Percentiles rank a stretch among this genome's conserved stretches.
phyloP scores from a whole-genome alignment of 1,140 invertebrate species.

The Procambarus virginalis region DNA sequence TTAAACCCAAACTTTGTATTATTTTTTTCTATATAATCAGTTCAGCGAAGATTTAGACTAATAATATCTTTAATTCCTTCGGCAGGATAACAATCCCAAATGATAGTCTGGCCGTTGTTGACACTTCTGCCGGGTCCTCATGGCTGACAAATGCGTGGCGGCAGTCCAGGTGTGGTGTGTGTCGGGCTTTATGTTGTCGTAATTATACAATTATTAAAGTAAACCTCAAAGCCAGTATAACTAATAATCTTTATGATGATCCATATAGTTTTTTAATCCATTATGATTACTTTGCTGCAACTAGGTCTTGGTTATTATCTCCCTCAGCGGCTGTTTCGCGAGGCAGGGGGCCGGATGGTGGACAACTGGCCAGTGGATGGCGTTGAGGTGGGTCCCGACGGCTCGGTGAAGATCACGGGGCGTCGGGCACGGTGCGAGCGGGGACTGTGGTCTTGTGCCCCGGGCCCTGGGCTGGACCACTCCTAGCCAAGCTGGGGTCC shows the following conservation, averaged over 20 bases:
- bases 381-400: not conserved
- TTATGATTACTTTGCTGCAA: not conserved
- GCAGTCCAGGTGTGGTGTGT: conserved; percentile 34
- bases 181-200: not conserved
- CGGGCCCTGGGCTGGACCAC: conserved; percentile 27
- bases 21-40: too few species aligned
- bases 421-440: not conserved
- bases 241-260: not conserved
- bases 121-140: conserved; percentile 25
- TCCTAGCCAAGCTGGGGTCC: conserved; percentile 23
- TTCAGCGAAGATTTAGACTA: too few species aligned
- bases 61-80: too few species aligned
- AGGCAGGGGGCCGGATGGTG: conserved; percentile 11
- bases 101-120: conserved; percentile 2
- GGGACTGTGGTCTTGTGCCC: conserved; percentile 18
- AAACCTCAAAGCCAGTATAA: not conserved
- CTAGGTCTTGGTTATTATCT: not conserved
- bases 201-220: not conserved
- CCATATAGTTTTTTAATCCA: not conserved
- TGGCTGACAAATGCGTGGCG: conserved; percentile 51
- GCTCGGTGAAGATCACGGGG: not conserved
- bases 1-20: too few species aligned
- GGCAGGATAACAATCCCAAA: not conserved
- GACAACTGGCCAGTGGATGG: conserved; percentile 42
- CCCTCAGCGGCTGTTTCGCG: conserved; percentile 13